phyloP scores from a whole-genome alignment of 2,797 vertebrate genomes.

The Sebastes taczanowskii region DNA sequence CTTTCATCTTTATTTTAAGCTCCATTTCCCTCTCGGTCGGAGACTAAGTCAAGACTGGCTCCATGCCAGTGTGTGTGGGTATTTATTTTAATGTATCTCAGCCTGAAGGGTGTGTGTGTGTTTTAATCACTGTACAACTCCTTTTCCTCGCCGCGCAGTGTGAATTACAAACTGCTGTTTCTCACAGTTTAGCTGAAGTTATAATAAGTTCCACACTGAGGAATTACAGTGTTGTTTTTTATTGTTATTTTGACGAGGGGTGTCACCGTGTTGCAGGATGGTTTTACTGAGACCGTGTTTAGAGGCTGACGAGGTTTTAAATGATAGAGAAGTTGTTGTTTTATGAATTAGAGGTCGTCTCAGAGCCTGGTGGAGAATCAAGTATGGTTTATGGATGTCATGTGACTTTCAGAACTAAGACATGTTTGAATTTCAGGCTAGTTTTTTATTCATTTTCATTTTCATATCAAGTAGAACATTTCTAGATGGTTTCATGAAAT shows the following conservation, averaged over 20 bases:
- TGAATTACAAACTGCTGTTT: conserved; percentile 23
- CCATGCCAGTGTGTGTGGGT: background rate
- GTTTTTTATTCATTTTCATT: background rate
- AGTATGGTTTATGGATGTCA: background rate
- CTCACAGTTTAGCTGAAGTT: conserved; percentile 6
- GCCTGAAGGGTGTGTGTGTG: conserved; percentile 34
- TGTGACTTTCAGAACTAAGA: background rate
- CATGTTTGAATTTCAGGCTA: background rate
- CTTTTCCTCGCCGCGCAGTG: background rate
- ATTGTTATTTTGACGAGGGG: background rate
- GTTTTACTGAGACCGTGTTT: background rate
- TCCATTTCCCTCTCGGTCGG: conserved; percentile 23
- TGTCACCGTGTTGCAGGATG: background rate
- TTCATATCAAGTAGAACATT: too few relatives aligned
- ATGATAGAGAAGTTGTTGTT: background rate
- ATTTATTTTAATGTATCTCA: background rate
- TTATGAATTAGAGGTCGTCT: background rate
- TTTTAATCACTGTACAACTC: conserved; percentile 48
- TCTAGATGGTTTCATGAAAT: background rate
- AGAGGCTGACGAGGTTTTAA: background rate
- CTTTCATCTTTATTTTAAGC: conserved; percentile 51
- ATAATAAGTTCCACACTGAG: background rate
- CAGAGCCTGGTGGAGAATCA: background rate
- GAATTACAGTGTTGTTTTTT: background rate
- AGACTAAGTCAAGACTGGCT: conserved; percentile 19